phyloP scores from a whole-genome alignment of 2,113 vertebrate species.

The Burhinus bistriatus region DNA sequence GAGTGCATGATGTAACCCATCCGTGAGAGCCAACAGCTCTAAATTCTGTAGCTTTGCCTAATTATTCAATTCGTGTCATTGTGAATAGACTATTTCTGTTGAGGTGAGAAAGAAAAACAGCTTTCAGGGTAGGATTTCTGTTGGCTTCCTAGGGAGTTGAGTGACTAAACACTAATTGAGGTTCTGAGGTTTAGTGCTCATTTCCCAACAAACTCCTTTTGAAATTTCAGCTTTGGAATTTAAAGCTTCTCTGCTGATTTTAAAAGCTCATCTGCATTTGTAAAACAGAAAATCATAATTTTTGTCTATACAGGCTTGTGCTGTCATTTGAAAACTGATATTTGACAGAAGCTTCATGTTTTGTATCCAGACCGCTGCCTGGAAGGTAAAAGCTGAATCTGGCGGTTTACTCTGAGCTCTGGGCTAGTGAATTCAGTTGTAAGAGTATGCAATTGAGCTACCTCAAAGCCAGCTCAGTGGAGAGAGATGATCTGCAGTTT shows the following conservation, averaged over 20 bases:
- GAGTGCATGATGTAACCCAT: background rate
- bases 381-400: background rate
- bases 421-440: background rate
- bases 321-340: background rate
- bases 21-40: background rate
- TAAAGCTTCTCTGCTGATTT: background rate
- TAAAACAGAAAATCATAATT: background rate
- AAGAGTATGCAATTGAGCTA: background rate
- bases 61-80: slow-evolving; percentile 39
- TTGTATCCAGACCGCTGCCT: background rate
- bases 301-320: background rate
- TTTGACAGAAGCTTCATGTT: background rate
- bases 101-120: slow-evolving; percentile 25
- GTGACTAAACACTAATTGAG: slow-evolving; percentile 21
- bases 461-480: background rate
- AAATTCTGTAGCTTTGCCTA: background rate
- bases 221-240: slow-evolving; percentile 18
- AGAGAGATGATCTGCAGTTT: background rate
- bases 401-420: background rate
- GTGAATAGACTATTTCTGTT: slow-evolving; percentile 32
- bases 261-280: slow-evolving; percentile 16
- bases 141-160: background rate
- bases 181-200: background rate
- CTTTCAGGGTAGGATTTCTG: slow-evolving; percentile 4
- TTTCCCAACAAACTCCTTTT: background rate